These are phyloP conservation scores for Piaya cayana DNA, from an alignment of 2,113 vertebrate genomes.

Conservation along the genomic window DNA sequence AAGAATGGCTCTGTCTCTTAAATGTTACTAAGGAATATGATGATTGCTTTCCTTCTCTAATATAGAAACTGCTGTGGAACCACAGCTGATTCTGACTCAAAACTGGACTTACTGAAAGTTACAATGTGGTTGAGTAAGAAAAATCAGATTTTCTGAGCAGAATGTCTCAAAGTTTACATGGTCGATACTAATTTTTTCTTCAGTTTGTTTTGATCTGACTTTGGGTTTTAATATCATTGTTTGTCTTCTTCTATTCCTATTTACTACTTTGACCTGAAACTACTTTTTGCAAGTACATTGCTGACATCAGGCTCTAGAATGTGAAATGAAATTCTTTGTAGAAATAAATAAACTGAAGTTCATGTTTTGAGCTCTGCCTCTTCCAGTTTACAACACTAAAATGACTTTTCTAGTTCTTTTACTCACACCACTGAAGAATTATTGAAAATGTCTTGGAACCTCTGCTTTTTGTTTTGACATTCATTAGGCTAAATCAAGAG, in stretches of 20 bases:
- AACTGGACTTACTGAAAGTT: not conserved
- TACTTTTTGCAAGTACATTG: not conserved
- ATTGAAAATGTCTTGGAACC: slow-evolving; percentile 6
- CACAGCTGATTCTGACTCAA: not conserved
- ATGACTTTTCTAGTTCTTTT: not conserved
- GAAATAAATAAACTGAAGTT: not conserved
- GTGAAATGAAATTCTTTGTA: not conserved
- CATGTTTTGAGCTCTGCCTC: not conserved
- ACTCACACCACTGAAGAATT: not conserved
- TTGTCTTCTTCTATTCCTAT: not conserved
- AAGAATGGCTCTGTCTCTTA: not conserved
- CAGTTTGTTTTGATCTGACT: not conserved
- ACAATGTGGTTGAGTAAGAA: not conserved
- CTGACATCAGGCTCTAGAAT: not conserved
- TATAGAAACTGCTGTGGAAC: not conserved
- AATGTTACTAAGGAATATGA: not conserved
- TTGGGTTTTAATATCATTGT: not conserved
- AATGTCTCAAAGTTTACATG: not conserved
- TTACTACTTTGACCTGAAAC: not conserved
- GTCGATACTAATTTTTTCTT: not conserved
- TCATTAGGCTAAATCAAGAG: not conserved
- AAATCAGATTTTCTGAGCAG: not conserved
- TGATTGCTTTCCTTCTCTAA: not conserved
- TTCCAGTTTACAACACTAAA: not conserved
- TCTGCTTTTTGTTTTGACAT: slow-evolving; percentile 5